These are phyloP conservation scores for Drosophila novamexicana DNA, from an alignment of 1,140 invertebrate species.

Conservation along the genomic window DNA sequence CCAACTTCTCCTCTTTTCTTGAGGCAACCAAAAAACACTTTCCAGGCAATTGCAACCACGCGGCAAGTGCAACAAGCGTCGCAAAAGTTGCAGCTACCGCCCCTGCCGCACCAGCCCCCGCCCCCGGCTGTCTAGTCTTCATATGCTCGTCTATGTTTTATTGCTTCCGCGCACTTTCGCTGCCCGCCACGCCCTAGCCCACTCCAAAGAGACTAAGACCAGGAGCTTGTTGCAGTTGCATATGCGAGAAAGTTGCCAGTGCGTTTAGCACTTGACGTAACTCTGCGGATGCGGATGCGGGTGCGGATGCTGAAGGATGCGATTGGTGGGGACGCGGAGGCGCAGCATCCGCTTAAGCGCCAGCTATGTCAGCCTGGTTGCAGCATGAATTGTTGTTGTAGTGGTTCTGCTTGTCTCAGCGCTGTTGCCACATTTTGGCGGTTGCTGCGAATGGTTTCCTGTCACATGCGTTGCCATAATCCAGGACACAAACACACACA, in stretches of 20 bases:
- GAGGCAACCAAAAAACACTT: conserved; percentile 57
- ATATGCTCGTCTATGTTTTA: conserved; percentile 65
- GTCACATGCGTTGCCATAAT: conserved; percentile 70
- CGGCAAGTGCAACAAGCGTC: conserved; percentile 64
- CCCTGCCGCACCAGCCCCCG: not conserved
- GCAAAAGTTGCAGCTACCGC: conserved; percentile 44
- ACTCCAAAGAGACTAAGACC: conserved; percentile 12
- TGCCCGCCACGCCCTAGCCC: conserved; percentile 16
- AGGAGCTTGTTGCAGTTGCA: conserved; percentile 54
- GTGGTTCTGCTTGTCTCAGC: conserved; percentile 17
- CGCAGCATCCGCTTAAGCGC: conserved; percentile 57
- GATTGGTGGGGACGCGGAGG: conserved; percentile 24
- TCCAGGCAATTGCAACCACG: conserved; percentile 67
- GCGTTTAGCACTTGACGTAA: conserved; percentile 64
- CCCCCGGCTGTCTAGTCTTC: conserved; percentile 5
- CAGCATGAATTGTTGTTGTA: conserved; percentile 20
- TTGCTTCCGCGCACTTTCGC: conserved; percentile 81
- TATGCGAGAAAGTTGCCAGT: conserved; percentile 76
- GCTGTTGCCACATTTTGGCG: conserved; percentile 78
- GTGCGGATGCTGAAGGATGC: not conserved
- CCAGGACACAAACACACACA: conserved; percentile 54
- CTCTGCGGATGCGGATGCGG: not conserved
- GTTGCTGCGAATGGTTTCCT: conserved; percentile 77
- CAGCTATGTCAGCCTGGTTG: conserved; percentile 63
- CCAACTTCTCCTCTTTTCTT: not conserved